Conservation (phyloP, 2,797 vertebrate species). For the Syngnathus acus region DNA sequence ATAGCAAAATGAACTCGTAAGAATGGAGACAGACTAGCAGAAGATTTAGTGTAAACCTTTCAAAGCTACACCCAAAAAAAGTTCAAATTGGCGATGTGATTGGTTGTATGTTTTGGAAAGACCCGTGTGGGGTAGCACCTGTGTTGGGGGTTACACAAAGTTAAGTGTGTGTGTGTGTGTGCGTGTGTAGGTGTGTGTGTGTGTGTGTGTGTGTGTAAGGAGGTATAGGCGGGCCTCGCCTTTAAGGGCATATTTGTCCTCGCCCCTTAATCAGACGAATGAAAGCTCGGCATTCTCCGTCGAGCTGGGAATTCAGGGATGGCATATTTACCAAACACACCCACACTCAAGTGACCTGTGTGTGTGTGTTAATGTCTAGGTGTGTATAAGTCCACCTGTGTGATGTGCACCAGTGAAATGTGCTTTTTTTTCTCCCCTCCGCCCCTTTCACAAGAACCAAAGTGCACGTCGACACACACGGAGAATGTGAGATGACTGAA, state of each 20-base stretch:
- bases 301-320: conserved; percentile 49
- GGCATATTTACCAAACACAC: conserved; percentile 72
- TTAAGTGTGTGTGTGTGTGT: conserved; percentile 25
- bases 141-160: conserved; percentile 42
- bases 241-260: conserved; percentile 69
- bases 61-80: background rate
- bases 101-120: conserved; percentile 44
- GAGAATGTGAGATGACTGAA: background rate
- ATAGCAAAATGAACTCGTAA: background rate
- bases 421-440: conserved; percentile 8
- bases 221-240: conserved; percentile 33
- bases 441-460: background rate
- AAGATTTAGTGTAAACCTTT: background rate
- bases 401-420: conserved; percentile 34
- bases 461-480: background rate
- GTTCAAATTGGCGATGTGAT: background rate
- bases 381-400: conserved; percentile 43
- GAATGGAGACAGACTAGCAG: background rate
- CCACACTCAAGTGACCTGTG: conserved; percentile 49
- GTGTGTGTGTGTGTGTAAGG: conserved; percentile 9
- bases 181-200: conserved; percentile 21
- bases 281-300: conserved; percentile 60
- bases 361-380: conserved; percentile 36
- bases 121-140: conserved; percentile 56
- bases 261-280: conserved; percentile 66